Evolutionary conservation across 2,888 invertebrate species (phyloP), one percentile per base, ranked within the genome.

Genomic region (Ochropleura leucogaster): DNA sequence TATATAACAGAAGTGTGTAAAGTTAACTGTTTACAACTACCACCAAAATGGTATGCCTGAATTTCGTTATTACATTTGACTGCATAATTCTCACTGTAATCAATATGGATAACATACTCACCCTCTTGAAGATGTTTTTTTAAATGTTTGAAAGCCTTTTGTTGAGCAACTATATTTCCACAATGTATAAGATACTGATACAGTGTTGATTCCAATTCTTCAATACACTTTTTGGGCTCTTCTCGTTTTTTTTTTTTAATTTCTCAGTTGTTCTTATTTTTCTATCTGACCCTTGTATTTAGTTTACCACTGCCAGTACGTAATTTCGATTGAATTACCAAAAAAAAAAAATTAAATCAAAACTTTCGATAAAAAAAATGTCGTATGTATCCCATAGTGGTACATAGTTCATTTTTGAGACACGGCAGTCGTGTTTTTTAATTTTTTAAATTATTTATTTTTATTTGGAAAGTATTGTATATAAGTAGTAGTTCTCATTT

Each of bases 101-200:
- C 57, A 57, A 57, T 14, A 9, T 57, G 57, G 6, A 57, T 14
- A 30, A 57, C 16, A 40, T 40, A 59, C 10, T 59, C 40, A 59
- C 12, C 59, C 14, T 59, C 59, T 59, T 59, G 20, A 59, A 59
- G 40, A 59, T 59, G 14, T 10, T 59, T 16, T 59, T 59, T 59
- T 14, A 59, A n/a, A 40, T 12, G 7, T 59, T 59, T 59, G 20
- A 59, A 59, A 59, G 40, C 59, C 40, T 59, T 59, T 59, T 59
- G 59, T 59, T 59, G 59, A 40, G 59, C 59, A 55, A 59, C 59
- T 30, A 40, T 59, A 59, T 59, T 59, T 16, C 59, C 59, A 59
- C 59, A 59, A 59, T 59, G 59, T 6, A 59, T 59, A 16, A 59
- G 16, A 59, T 59, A 59, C 7, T 59, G 7, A 59, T 59, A 40